Percentiles rank a stretch among this genome's conserved stretches.
Conservation (phyloP, 2,888 invertebrate genomes). For the Mesoligia furuncula region DNA sequence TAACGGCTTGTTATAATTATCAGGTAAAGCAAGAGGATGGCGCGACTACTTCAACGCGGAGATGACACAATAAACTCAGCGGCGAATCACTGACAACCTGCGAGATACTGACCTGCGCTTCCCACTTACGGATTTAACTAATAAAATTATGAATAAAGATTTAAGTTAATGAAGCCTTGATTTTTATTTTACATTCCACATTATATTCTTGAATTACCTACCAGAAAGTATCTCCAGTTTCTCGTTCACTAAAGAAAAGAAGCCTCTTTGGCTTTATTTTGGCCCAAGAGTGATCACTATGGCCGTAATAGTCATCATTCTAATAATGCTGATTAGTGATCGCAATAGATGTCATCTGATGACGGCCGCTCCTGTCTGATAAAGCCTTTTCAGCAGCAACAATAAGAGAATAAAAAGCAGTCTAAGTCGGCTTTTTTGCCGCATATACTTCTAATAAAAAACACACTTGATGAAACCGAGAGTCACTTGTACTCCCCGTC, state of each 20-base stretch:
- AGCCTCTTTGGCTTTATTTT: not conserved
- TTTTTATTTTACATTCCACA: not conserved
- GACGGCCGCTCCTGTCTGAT: not conserved
- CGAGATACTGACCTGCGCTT: constrained; percentile 80
- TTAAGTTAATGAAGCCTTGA: too few species aligned
- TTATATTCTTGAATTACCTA: not conserved
- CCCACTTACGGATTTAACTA: constrained; percentile 71
- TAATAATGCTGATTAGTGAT: not conserved
- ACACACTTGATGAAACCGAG: too few species aligned
- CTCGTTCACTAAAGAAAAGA: not conserved
- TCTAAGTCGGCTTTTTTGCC: too few species aligned
- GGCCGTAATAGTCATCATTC: not conserved
- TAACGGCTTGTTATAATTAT: not conserved
- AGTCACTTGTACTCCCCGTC: too few species aligned
- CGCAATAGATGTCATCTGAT: not conserved
- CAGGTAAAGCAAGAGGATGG: constrained; percentile 42
- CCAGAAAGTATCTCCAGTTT: not conserved
- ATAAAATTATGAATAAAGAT: not conserved
- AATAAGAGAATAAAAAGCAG: not conserved
- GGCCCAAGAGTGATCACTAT: not conserved
- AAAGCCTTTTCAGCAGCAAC: not conserved
- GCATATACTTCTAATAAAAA: too few species aligned
- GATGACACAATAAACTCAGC: constrained; percentile 88
- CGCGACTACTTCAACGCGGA: constrained; percentile 86
- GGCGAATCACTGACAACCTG: too few species aligned